Percentiles rank a stretch among this genome's conserved stretches.
Evolutionary conservation across 2,113 vertebrate species (phyloP).

Genomic region (Ibidorhyncha struthersii): DNA sequence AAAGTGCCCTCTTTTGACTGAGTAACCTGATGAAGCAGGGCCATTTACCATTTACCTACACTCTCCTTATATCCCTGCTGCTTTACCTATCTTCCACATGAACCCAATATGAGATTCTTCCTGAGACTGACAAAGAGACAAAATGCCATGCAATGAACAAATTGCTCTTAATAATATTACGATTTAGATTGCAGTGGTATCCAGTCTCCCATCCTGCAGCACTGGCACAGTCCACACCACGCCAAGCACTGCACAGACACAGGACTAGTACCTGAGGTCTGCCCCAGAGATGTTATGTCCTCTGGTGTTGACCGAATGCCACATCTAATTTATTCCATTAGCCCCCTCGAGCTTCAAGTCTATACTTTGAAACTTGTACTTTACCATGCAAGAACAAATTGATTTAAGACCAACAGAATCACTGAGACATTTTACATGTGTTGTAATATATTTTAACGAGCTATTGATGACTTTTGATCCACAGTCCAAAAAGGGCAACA

Average conservation of each 20-base stretch:
- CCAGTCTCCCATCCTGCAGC: background rate
- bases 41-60: background rate
- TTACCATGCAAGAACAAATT: background rate
- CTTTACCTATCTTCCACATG: background rate
- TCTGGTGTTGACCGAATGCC: background rate
- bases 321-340: background rate
- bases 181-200: background rate
- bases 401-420: background rate
- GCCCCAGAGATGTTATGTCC: background rate
- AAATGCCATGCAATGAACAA: background rate
- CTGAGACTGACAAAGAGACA: background rate
- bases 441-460: background rate
- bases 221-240: background rate
- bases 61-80: background rate
- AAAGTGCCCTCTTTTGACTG: background rate
- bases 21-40: background rate
- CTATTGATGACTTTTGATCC: background rate
- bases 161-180: background rate
- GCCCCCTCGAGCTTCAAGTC: background rate
- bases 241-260: background rate
- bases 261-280: background rate
- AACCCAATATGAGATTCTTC: background rate
- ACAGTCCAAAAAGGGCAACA: slow-evolving; percentile 24
- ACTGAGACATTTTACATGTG: background rate
- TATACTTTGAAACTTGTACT: background rate